Evolutionary conservation across 2,888 invertebrate genomes (phyloP), one percentile per base, ranked within the genome.

Genomic region (Rotaria sp.): DNA sequence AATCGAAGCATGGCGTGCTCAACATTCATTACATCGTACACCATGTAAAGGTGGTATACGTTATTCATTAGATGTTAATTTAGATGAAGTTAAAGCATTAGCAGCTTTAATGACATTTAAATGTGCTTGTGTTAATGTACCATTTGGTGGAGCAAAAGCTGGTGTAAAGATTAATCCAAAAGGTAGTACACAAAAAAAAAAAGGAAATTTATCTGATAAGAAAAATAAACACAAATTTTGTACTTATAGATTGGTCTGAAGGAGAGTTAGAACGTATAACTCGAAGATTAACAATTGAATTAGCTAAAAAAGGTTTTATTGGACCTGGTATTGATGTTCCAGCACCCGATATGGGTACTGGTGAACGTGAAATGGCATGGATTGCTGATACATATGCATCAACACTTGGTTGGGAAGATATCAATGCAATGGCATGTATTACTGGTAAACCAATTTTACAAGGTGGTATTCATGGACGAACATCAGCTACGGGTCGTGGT

Each of bases 1-100:
- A 93, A 96, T 99, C 90, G 95, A 94, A 89, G 99, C 97, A 26
- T 99, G 96, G 93, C 93, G 99, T 89, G 97, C 98, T 84, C 99
- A 99, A 92, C 99, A 99, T 92, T 94, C 94, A 88, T 95, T 96
- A 87, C 99, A 99, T 93, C 94, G 97, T 91, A 95, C 95, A 88
- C 99, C 99, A 87, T 96, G 96, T 90, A 99, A 99, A 94, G 98
- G 98, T 94, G 97, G 97, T 96, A 97, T 99, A 90, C 94, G 98
- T 91, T 99, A 94, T 93, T 96, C 96, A 88, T 93, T 94, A 92
- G 95, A 96, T 90, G 97, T 98, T 45, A 94, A 94, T 89, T 93
- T 95, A 55, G 96, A 96, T 90, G 97, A 98, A 92, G 97, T 99
- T 1, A 97, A 96, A 91, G 98, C 97, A 85, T 92, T 99, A 89